Evolutionary conservation across 2,888 invertebrate species (phyloP).

Genomic region (Dryomyza anilis): DNA sequence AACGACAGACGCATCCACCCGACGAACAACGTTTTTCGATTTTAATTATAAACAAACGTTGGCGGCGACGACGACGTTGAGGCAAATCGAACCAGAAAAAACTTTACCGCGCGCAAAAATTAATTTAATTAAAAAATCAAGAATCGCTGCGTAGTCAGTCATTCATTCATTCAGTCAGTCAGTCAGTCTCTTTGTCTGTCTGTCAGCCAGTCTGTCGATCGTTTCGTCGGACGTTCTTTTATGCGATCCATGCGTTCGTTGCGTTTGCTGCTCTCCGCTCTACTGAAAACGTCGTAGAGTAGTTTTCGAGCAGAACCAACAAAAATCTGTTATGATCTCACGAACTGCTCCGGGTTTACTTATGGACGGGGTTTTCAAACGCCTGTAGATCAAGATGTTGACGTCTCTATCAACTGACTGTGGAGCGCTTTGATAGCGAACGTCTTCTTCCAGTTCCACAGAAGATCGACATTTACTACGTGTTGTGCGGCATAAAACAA

Average conservation of each 20-base stretch:
- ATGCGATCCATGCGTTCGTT: background rate
- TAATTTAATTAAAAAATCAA: background rate
- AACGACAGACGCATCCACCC: no score
- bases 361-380: conserved; percentile 4
- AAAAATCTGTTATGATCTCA: conserved; percentile 2
- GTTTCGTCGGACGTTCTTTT: background rate
- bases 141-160: no score
- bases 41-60: conserved; percentile 23
- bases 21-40: background rate
- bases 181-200: background rate
- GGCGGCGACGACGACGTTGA: background rate
- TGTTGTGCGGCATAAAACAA: background rate
- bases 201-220: background rate
- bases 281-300: background rate
- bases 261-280: conserved; percentile 13
- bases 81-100: background rate
- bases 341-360: background rate
- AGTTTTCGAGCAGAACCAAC: background rate
- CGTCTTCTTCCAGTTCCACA: background rate
- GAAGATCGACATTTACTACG: background rate
- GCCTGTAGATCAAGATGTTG: background rate
- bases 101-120: conserved; percentile 8
- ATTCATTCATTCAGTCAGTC: no score
- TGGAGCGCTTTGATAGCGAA: conserved; percentile 3
- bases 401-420: conserved; percentile 10